phyloP scores from a whole-genome alignment of 2,797 vertebrate species.

The Epinephelus malabaricus region DNA sequence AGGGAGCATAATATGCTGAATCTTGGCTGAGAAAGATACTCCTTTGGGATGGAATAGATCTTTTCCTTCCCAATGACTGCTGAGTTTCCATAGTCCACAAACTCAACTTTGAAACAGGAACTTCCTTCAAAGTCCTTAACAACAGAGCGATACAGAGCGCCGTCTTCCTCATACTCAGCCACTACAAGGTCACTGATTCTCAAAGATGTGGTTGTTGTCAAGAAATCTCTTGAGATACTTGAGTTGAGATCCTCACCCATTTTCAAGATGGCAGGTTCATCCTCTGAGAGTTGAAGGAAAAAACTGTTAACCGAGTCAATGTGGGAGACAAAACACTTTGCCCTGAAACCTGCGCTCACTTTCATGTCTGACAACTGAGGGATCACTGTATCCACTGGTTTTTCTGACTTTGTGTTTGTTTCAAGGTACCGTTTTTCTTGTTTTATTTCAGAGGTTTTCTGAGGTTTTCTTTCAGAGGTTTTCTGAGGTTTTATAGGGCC shows the following conservation, averaged over 20 bases:
- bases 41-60: slow-evolving; percentile 77
- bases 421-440: not conserved
- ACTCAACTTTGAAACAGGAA: slow-evolving; percentile 85
- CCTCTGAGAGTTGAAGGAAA: slow-evolving; percentile 88
- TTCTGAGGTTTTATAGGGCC: slow-evolving; percentile 10
- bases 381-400: not conserved
- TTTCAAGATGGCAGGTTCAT: slow-evolving; percentile 86
- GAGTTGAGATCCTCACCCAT: slow-evolving; percentile 85
- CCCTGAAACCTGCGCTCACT: slow-evolving; percentile 77
- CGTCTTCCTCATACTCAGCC: slow-evolving; percentile 83
- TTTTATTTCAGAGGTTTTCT: not conserved
- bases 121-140: slow-evolving; percentile 75
- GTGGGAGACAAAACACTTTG: slow-evolving; percentile 84
- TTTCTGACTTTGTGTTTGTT: not conserved
- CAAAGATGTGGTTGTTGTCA: slow-evolving; percentile 51
- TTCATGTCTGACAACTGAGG: slow-evolving; percentile 72
- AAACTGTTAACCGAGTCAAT: slow-evolving; percentile 81
- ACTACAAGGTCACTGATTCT: slow-evolving; percentile 83
- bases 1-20: slow-evolving; percentile 88
- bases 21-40: slow-evolving; percentile 83
- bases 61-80: slow-evolving; percentile 81
- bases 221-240: slow-evolving; percentile 44
- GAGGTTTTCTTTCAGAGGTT: not conserved
- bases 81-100: slow-evolving; percentile 92
- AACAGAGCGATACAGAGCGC: slow-evolving; percentile 87